A percentile compares a stretch with the other conserved stretches of the same genome.
Evolutionary conservation across 2,888 invertebrate species (phyloP).

Genomic region (Acronicta psi): DNA sequence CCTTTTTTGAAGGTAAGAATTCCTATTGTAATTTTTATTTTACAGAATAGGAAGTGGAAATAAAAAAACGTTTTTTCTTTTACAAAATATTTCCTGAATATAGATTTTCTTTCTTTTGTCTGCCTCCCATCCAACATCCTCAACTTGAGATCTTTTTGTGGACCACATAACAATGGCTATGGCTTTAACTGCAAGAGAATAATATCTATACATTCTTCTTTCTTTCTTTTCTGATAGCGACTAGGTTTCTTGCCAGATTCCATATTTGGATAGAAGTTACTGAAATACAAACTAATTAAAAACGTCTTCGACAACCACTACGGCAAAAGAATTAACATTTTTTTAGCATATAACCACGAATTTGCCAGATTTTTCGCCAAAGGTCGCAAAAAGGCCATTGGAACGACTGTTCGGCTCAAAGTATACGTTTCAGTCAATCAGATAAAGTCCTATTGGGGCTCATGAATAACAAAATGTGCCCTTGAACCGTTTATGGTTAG

Average conservation of each 20-base stretch:
- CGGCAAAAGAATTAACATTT: not conserved
- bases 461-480: conserved; percentile 78
- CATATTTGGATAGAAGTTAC: no score
- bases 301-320: no score
- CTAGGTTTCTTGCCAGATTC: no score
- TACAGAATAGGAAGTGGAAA: not conserved
- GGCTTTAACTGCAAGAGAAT: no score
- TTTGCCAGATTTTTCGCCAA: not conserved
- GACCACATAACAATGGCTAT: no score
- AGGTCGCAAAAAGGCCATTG: conserved; percentile 40
- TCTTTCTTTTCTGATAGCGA: no score
- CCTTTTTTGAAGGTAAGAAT: conserved; percentile 6
- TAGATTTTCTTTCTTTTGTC: no score
- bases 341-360: not conserved
- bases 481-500: conserved; percentile 72
- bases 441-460: conserved; percentile 75
- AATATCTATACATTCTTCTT: no score
- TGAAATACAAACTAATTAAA: no score
- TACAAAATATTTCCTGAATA: no score
- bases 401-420: conserved; percentile 54
- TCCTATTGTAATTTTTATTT: not conserved
- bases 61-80: not conserved
- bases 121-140: no score
- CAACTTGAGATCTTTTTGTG: no score
- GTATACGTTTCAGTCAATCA: conserved; percentile 66